Conservation (phyloP, 1,140 invertebrate species). For the Chrysomallon squamiferum region DNA sequence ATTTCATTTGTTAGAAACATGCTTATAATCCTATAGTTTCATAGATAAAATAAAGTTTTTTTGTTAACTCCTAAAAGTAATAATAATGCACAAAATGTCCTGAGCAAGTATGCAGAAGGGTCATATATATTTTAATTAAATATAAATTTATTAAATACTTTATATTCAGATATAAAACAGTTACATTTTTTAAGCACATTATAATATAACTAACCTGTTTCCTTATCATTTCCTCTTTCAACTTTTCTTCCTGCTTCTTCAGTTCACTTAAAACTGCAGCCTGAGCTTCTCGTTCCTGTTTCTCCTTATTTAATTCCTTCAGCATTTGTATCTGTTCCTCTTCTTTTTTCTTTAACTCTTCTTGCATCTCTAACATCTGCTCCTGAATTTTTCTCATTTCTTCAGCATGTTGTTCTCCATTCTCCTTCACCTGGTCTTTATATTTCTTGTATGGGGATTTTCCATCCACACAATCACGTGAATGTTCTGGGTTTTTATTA, state of each 20-base stretch:
- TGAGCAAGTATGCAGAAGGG: too few species aligned
- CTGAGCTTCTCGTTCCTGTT: conserved; percentile 33
- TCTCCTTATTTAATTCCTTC: conserved; percentile 43
- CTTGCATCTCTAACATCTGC: conserved; percentile 53
- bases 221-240: conserved; percentile 32
- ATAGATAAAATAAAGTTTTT: too few species aligned
- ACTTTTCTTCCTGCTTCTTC: conserved; percentile 36
- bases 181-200: too few species aligned
- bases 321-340: conserved; percentile 36
- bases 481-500: background rate
- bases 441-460: conserved; percentile 36
- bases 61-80: too few species aligned
- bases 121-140: too few species aligned
- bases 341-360: conserved; percentile 68
- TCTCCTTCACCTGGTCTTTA: conserved; percentile 28
- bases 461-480: too few species aligned
- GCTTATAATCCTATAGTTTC: too few species aligned
- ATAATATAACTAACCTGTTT: too few species aligned
- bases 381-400: conserved; percentile 40
- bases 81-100: too few species aligned
- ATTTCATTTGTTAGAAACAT: too few species aligned
- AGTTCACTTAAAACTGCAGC: conserved; percentile 22
- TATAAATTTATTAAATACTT: too few species aligned
- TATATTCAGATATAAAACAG: too few species aligned
- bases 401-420: conserved; percentile 24